Conservation (phyloP, 2,888 invertebrate genomes). For the Sepiola atlantica region DNA sequence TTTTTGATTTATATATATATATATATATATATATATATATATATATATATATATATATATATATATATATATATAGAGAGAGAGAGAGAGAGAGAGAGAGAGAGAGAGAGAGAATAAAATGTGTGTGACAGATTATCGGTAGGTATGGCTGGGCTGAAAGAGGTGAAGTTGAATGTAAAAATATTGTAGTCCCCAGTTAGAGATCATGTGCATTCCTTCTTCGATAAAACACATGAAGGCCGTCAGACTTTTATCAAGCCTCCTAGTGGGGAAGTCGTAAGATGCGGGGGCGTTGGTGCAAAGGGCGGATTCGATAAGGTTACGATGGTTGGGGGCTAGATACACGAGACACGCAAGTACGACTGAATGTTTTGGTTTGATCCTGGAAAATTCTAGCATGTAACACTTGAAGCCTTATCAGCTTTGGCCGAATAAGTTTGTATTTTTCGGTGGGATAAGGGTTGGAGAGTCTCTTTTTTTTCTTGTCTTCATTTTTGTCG, state of each 20-base stretch:
- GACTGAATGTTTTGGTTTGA: conserved; percentile 18
- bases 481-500: no score
- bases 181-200: neutral
- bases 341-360: neutral
- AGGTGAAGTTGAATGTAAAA: no score
- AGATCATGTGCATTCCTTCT: neutral
- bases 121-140: no score
- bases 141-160: no score
- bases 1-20: no score
- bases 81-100: no score
- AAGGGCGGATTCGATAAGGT: conserved; percentile 6
- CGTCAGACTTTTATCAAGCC: neutral
- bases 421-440: neutral
- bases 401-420: neutral
- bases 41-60: no score
- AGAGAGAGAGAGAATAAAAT: no score
- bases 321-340: neutral
- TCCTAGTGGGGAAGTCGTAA: neutral
- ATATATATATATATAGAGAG: no score
- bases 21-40: no score
- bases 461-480: no score
- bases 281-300: neutral
- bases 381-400: conserved; percentile 18
- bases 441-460: neutral
- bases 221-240: conserved; percentile 4